phyloP scores from a whole-genome alignment of 2,797 vertebrate species.

The Gymnoscopelus microlampas region DNA sequence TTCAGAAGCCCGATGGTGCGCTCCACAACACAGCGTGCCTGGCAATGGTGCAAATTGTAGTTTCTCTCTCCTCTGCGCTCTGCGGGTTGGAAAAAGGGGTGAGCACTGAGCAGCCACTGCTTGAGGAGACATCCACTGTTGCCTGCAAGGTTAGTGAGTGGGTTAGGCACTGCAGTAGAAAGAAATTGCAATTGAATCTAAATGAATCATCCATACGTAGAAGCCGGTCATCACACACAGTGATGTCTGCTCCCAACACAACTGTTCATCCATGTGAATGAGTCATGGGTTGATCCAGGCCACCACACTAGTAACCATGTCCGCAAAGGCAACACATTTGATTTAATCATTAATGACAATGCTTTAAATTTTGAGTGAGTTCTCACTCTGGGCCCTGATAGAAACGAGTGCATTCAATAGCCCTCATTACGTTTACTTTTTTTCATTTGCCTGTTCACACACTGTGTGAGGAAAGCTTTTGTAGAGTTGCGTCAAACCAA shows the following conservation, averaged over 20 bases:
- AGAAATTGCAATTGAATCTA: not conserved
- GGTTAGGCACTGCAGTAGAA: not conserved
- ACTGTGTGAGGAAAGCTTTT: slow-evolving; percentile 23
- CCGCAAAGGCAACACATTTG: slow-evolving; percentile 4
- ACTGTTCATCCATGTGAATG: slow-evolving; percentile 7
- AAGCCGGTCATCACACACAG: slow-evolving; percentile 11
- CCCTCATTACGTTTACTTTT: slow-evolving; percentile 23
- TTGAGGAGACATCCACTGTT: slow-evolving; percentile 20
- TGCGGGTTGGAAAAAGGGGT: slow-evolving; percentile 13
- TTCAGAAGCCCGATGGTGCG: slow-evolving; percentile 11
- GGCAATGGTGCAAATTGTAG: slow-evolving; percentile 1
- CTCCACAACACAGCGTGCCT: slow-evolving; percentile 8
- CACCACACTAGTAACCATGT: slow-evolving; percentile 23
- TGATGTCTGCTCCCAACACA: slow-evolving; percentile 7
- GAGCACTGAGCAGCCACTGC: slow-evolving; percentile 1
- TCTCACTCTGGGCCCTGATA: slow-evolving; percentile 29
- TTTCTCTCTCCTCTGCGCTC: slow-evolving; percentile 14
- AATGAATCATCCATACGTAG: not conserved
- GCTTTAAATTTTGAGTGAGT: slow-evolving; percentile 31
- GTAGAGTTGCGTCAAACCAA: not conserved
- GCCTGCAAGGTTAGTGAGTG: slow-evolving; percentile 11
- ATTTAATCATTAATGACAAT: slow-evolving; percentile 39
- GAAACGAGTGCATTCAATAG: slow-evolving; percentile 19
- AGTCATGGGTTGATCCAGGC: slow-evolving; percentile 18
- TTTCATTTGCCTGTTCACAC: slow-evolving; percentile 32